phyloP scores from a whole-genome alignment of 2,888 invertebrate species.

The Cephus spinipes region DNA sequence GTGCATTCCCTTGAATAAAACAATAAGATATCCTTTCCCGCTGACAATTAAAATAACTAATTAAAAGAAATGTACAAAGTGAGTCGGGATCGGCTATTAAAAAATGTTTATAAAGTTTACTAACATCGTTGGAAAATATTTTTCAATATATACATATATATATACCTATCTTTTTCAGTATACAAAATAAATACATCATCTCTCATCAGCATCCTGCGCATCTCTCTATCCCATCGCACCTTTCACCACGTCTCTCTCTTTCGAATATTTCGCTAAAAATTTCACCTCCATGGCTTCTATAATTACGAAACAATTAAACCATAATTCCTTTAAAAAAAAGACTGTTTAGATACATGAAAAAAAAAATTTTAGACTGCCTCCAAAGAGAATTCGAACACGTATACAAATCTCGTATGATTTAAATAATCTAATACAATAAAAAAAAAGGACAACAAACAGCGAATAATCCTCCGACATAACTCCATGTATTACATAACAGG shows the following conservation, averaged over 20 bases:
- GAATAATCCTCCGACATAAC: no score
- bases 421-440: neutral
- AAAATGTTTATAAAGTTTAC: neutral
- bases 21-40: neutral
- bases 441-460: no score
- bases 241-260: neutral
- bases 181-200: slow-evolving; percentile 28
- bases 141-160: neutral
- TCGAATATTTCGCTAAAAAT: neutral
- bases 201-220: neutral
- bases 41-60: neutral
- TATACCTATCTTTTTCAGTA: slow-evolving; percentile 8
- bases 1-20: neutral
- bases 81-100: neutral
- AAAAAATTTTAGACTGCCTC: neutral
- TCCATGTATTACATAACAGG: no score
- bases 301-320: neutral
- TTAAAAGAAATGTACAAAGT: neutral
- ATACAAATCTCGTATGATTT: neutral
- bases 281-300: neutral
- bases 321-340: neutral
- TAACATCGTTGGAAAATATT: neutral
- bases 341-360: neutral
- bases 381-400: neutral
- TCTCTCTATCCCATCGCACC: neutral